phyloP scores from a whole-genome alignment of 1,140 invertebrate species.

The Hylyphantes graminicola region DNA sequence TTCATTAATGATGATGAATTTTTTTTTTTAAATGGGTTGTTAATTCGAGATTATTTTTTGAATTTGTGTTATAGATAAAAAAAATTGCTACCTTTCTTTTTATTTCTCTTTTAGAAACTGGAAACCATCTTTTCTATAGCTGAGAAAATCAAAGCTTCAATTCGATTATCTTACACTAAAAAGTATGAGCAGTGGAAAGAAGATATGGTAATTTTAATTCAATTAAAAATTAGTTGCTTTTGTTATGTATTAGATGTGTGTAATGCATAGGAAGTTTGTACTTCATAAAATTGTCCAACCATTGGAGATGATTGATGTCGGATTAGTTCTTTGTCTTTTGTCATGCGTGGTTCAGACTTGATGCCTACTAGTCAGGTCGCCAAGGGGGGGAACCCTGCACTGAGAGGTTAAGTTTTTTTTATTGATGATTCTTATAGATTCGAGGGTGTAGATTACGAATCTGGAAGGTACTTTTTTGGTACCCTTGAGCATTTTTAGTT shows the following conservation, averaged over 20 bases:
- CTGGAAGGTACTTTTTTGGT: too few relatives aligned
- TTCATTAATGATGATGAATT: too few relatives aligned
- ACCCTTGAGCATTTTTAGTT: too few relatives aligned
- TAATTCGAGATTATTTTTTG: too few relatives aligned
- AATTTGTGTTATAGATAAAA: background rate
- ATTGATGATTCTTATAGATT: too few relatives aligned
- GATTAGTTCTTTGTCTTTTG: too few relatives aligned
- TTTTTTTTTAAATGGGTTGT: too few relatives aligned
- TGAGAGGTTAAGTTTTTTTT: too few relatives aligned
- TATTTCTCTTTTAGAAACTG: constrained; percentile 71
- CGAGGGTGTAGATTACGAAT: too few relatives aligned
- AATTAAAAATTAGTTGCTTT: background rate
- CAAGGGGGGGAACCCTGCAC: too few relatives aligned
- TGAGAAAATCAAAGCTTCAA: constrained; percentile 83
- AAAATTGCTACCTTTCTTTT: constrained; percentile 21
- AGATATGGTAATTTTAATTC: constrained; percentile 69
- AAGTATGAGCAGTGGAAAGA: constrained; percentile 79
- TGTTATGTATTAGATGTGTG: background rate
- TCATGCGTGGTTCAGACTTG: too few relatives aligned
- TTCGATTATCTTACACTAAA: constrained; percentile 79
- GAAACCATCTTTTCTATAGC: constrained; percentile 85
- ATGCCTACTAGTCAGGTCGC: too few relatives aligned
- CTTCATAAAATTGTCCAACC: background rate
- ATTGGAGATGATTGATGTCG: background rate
- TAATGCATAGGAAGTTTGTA: background rate